Conservation (phyloP, 2,113 vertebrate species). For the Leucosticte australis region DNA sequence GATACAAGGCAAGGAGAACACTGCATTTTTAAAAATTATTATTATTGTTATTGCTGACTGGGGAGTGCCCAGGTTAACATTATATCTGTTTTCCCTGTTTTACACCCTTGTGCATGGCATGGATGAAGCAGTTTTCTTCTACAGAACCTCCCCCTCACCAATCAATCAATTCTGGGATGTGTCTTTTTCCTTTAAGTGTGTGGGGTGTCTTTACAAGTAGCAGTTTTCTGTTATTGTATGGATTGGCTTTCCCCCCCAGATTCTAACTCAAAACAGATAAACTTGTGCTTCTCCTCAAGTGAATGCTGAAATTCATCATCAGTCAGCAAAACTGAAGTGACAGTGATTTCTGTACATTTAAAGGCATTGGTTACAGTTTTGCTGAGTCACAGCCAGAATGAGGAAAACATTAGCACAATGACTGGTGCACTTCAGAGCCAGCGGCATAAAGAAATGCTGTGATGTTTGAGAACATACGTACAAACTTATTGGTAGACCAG, state of each 20-base stretch:
- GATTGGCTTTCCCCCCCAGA: rapidly evolving
- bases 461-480: background rate
- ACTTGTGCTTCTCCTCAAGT: background rate
- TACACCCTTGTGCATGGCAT: background rate
- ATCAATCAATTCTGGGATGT: background rate
- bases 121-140: background rate
- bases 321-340: background rate
- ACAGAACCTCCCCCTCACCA: too few relatives aligned
- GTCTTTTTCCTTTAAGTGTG: background rate
- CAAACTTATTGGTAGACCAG: background rate
- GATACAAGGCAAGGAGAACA: background rate
- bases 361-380: background rate
- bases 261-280: background rate
- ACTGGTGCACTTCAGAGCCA: background rate
- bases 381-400: background rate
- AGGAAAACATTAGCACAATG: background rate
- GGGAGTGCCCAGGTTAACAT: background rate
- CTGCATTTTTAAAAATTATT: background rate
- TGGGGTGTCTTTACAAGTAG: background rate
- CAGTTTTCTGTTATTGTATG: background rate
- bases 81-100: background rate
- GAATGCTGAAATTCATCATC: background rate
- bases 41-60: background rate
- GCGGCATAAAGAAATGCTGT: background rate
- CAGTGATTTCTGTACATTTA: background rate